phyloP scores from a whole-genome alignment of 2,797 vertebrate genomes.

The Mareca strepera region DNA sequence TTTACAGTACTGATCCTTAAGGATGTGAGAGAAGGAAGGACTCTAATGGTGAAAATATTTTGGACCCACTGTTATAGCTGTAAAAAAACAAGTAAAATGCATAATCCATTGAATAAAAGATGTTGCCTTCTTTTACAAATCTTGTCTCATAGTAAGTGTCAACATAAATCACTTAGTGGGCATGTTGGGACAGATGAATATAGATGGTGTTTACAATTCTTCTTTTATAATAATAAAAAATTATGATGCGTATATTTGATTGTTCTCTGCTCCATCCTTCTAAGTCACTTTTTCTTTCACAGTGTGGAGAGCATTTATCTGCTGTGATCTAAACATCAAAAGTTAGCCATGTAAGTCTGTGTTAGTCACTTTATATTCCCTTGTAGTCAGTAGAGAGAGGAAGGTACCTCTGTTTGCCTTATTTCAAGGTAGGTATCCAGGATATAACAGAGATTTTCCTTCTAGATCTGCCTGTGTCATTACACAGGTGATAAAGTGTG shows the following conservation, averaged over 20 bases:
- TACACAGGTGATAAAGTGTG: background rate
- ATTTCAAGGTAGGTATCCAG: background rate
- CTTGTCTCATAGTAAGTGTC: background rate
- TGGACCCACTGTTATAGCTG: background rate
- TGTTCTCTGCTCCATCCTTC: slow-evolving; percentile 44
- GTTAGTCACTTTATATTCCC: background rate
- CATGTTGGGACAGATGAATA: slow-evolving; percentile 41
- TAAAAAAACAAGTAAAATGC: background rate
- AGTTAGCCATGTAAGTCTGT: background rate
- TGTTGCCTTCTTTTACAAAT: slow-evolving; percentile 16
- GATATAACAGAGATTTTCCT: background rate
- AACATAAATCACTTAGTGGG: slow-evolving; percentile 56
- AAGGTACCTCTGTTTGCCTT: background rate
- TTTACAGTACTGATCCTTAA: background rate
- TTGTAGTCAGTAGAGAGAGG: background rate
- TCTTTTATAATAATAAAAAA: slow-evolving; percentile 60
- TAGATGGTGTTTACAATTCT: slow-evolving; percentile 49
- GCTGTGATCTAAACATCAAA: slow-evolving; percentile 15
- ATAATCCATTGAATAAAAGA: slow-evolving; percentile 2
- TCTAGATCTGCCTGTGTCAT: background rate
- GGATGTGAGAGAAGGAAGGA: background rate
- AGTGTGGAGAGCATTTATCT: background rate
- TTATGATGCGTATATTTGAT: slow-evolving; percentile 43
- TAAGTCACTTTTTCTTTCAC: slow-evolving; percentile 40
- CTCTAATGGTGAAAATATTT: background rate